A percentile compares a stretch with the other conserved stretches of the same genome.
Evolutionary conservation across 1,140 invertebrate species (phyloP).

Genomic region (Diorhabda carinulata): DNA sequence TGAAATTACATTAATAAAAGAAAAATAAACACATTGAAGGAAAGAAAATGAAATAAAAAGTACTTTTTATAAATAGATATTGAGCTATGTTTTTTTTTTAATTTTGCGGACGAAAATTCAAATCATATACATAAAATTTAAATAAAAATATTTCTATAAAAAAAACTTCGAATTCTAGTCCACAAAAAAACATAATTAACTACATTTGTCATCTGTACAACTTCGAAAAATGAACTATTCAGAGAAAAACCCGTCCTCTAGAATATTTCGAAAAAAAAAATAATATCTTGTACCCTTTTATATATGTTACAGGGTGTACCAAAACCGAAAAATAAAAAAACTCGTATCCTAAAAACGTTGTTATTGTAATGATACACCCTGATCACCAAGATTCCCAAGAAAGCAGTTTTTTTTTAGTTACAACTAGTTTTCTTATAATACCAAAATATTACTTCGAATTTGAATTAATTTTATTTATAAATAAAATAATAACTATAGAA

Average conservation of each 20-base stretch:
- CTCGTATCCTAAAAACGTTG: no score
- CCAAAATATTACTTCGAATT: no score
- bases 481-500: no score
- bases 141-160: constrained; percentile 15
- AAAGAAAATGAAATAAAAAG: constrained; percentile 13
- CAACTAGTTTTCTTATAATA: no score
- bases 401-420: no score
- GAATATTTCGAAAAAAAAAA: constrained; percentile 4
- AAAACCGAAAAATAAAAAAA: no score
- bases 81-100: constrained; percentile 10
- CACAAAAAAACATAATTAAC: constrained; percentile 27
- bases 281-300: not conserved
- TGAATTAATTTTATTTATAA: no score
- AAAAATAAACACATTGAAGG: not conserved
- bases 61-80: constrained; percentile 20
- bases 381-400: no score
- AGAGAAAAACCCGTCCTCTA: not conserved
- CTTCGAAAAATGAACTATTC: constrained; percentile 18
- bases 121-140: constrained; percentile 14
- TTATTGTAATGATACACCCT: no score
- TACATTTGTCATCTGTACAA: constrained; percentile 30
- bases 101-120: constrained; percentile 22
- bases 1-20: not conserved
- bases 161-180: constrained; percentile 25
- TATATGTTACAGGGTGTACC: not conserved